Evolutionary conservation across 2,113 vertebrate species (phyloP).

Genomic region (Suricata suricatta): DNA sequence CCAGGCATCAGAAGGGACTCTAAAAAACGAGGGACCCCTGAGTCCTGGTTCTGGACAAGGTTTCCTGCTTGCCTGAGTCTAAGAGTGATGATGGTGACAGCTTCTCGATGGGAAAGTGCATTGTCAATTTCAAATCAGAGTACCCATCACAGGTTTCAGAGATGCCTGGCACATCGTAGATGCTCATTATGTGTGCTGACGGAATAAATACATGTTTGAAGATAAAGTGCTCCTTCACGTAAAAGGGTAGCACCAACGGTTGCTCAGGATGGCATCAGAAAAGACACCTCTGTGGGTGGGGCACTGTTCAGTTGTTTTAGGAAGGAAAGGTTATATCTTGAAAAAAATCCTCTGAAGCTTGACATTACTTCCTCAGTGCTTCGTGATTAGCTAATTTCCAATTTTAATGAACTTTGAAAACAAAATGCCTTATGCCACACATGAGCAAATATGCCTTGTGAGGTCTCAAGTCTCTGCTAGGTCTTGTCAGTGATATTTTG

Average conservation of each 20-base stretch:
- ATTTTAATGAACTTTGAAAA: constrained; percentile 16
- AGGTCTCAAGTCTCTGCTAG: not conserved
- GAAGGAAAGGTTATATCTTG: not conserved
- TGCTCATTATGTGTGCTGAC: not conserved
- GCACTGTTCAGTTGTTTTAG: not conserved
- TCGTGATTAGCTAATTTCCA: not conserved
- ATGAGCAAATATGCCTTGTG: not conserved
- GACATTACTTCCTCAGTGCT: not conserved
- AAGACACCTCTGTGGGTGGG: not conserved
- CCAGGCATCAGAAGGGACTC: not conserved
- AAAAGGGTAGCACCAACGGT: not conserved
- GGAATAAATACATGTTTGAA: not conserved
- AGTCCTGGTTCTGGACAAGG: not conserved
- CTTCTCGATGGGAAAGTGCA: not conserved
- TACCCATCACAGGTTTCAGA: not conserved
- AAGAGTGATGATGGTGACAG: not conserved
- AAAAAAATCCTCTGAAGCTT: not conserved
- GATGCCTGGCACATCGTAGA: not conserved
- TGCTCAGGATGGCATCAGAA: not conserved
- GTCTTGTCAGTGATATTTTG: not conserved
- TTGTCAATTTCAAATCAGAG: not conserved
- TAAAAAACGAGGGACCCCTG: not conserved
- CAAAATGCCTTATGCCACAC: not conserved
- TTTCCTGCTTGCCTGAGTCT: not conserved
- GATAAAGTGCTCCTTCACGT: not conserved